Evolutionary conservation across 2,888 invertebrate genomes (phyloP), one percentile per base, ranked within the genome.

Genomic region (Linyphia triangularis): DNA sequence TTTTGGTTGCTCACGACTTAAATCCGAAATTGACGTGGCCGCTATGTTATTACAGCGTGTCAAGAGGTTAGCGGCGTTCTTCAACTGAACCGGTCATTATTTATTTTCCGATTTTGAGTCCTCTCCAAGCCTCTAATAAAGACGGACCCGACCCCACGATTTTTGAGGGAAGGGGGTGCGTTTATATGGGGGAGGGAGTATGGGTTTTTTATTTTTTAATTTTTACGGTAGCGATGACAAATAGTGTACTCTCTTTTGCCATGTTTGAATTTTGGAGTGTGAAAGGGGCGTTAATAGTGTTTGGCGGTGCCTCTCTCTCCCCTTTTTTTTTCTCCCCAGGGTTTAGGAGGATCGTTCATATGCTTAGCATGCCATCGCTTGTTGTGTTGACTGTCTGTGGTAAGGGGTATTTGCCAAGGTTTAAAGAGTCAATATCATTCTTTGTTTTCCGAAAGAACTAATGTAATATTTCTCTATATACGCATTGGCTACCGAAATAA

Each of bases 41-140:
- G 88, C 82, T 40, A 73, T 88, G 75, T 88, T 83, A 88, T 88
- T 88, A 88, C 63, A 37, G 51, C 40, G 61, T 69, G 88, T 82
- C 88, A 81, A 81, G 63, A 83, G 82, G 88, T 83, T 59, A 82
- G 77, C 86, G 78, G 61, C 28, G 75, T 40, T 78, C 82, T 70
- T 33, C 84, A 63, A 57, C 83, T 75, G 19, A 88, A 83, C 88
- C 70, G 26, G n/a, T 88, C 82, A 88, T 88, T 88, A 88, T 88
- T 88, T 88, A 88, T 88, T 88, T 88, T 83, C 88, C 82, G 82
- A 88, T 86, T 86, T 86, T 72, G 73, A 73, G 73, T 72, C 86
- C 59, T 73, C 79, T 19, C 75, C 6, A 33, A 37, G 43, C 83
- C 88, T 88, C 63, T 88, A 88, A 88, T 88, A 82, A 88, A 88